A percentile compares a stretch with the other conserved stretches of the same genome.
phyloP scores from a whole-genome alignment of 1,140 invertebrate genomes.

The Diploscapter pachys region DNA sequence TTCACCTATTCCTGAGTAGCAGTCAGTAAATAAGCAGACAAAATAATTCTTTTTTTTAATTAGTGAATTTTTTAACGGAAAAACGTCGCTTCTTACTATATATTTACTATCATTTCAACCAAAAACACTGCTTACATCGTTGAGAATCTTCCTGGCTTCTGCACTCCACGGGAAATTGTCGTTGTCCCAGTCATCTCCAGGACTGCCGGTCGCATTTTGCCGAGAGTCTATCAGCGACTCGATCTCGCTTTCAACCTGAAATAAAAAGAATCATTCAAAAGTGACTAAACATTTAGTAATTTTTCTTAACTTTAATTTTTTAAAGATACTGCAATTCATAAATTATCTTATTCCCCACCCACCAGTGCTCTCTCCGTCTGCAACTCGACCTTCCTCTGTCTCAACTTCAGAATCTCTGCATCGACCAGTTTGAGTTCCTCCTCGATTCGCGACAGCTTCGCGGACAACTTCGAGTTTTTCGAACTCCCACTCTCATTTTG shows the following conservation, averaged over 20 bases:
- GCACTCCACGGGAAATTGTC: conserved; percentile 42
- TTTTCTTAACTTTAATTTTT: neutral
- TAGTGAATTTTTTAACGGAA: too few species aligned
- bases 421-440: conserved; percentile 24
- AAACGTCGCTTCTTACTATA: neutral
- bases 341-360: neutral
- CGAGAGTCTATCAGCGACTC: conserved; percentile 25
- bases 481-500: too few species aligned
- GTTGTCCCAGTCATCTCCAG: conserved; percentile 42
- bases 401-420: conserved; percentile 22
- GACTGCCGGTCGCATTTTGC: conserved; percentile 8
- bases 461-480: conserved; percentile 27
- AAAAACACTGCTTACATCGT: conserved; percentile 56
- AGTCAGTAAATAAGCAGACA: too few species aligned
- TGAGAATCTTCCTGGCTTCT: conserved; percentile 61
- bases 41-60: too few species aligned
- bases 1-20: too few species aligned
- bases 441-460: conserved; percentile 35
- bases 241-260: conserved; percentile 33
- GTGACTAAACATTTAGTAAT: neutral
- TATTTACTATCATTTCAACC: neutral
- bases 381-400: conserved; percentile 18
- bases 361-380: conserved; percentile 17
- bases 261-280: neutral
- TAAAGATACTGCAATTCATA: neutral